Evolutionary conservation across 1,140 invertebrate genomes (phyloP).

Genomic region (Panagrolaimus sp.): DNA sequence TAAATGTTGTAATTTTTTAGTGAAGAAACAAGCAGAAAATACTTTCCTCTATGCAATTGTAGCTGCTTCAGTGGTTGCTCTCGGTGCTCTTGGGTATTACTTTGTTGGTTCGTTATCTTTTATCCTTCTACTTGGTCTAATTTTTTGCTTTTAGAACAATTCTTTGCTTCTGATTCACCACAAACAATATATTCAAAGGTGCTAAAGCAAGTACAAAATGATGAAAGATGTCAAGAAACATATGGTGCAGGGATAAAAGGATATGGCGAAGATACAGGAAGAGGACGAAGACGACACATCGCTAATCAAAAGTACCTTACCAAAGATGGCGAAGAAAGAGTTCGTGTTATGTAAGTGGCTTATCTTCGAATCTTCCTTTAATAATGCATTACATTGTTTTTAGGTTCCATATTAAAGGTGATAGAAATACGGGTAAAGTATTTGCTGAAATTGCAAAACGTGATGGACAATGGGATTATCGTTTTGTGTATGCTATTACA

Average conservation of each 20-base stretch:
- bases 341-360: slow-evolving; percentile 51
- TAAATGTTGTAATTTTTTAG: slow-evolving; percentile 37
- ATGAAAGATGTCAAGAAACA: slow-evolving; percentile 44
- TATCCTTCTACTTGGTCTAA: no score
- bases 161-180: slow-evolving; percentile 52
- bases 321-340: slow-evolving; percentile 50
- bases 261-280: slow-evolving; percentile 43
- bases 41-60: slow-evolving; percentile 49
- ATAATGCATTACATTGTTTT: background rate
- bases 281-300: slow-evolving; percentile 49
- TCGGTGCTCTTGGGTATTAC: slow-evolving; percentile 47
- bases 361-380: background rate
- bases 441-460: slow-evolving; percentile 49
- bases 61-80: slow-evolving; percentile 24
- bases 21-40: slow-evolving; percentile 48
- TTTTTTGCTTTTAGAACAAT: no score
- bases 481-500: slow-evolving; percentile 50
- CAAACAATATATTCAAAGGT: slow-evolving; percentile 47
- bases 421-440: slow-evolving; percentile 37
- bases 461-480: slow-evolving; percentile 49
- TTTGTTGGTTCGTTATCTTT: no score
- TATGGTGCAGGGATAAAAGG: slow-evolving; percentile 49
- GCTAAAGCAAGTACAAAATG: slow-evolving; percentile 45
- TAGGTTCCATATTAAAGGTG: slow-evolving; percentile 47
- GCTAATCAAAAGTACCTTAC: slow-evolving; percentile 44